Base-by-base conservation (phyloP, 2,888 invertebrate genomes). In the Antheraea assamensis region DNA sequence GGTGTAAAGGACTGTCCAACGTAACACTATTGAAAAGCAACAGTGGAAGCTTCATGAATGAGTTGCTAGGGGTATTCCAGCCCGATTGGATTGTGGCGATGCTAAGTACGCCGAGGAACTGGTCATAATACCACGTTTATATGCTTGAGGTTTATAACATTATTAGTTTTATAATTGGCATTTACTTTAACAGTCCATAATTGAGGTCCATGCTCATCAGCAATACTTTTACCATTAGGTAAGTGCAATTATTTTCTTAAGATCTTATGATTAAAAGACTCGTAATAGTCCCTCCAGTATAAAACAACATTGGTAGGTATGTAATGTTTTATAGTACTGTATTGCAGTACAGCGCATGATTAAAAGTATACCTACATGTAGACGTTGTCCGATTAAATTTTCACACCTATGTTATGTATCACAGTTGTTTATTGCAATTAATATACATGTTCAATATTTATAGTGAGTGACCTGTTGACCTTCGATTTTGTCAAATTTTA, bases 371-470 rank as follows among this genome's bases (percentile, higher is more conserved):
- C 8, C 24, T 58, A 5, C n/a, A 42, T 80, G 76, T 79, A 80
- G 78, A 75, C 74, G 75, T 78, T 81, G 78, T 81, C 82, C 78
- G 81, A 82, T 81, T 70, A 35, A 79, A 74, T 77, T 78, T 85
- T 83, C 78, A 81, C 3, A 30, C 21, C 85, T 82, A 79, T 84
- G 89, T 85, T 93, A 58, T 58, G 15, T 64, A 93, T 93, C 93
- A 93, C 93, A 93, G 93, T 87, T 90, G 86, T 86, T 89, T 89
- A 90, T 89, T 87, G 88, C 88, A 89, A 90, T 89, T 82, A 83
- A 88, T 87, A 78, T 75, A 77, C 74, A 76, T 31, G n/a, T 66
- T 49, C 64, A 19, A 66, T 71, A 64, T 64, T 13, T 42, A 42
- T 42, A 42, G 42, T 42, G 42, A 42, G 42, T 42, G 42, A 13